phyloP scores from a whole-genome alignment of 2,113 vertebrate species.

The Lathamus discolor region DNA sequence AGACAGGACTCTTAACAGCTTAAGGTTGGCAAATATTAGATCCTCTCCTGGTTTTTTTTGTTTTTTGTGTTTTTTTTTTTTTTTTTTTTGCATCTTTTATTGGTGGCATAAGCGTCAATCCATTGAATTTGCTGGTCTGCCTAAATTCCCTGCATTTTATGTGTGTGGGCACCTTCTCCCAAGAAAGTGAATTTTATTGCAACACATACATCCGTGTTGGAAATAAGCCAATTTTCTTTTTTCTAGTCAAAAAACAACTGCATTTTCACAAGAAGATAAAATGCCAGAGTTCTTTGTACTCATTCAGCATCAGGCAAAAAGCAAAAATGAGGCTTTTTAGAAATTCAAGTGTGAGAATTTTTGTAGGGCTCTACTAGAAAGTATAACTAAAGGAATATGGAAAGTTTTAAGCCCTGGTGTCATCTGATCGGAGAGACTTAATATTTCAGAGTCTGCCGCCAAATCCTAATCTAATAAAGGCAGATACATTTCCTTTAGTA shows the following conservation, averaged over 20 bases:
- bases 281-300: neutral
- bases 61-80: too few relatives aligned
- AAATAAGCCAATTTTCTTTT: neutral
- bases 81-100: neutral
- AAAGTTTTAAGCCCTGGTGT: slow-evolving; percentile 17
- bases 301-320: neutral
- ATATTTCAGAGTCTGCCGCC: neutral
- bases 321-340: neutral
- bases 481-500: neutral
- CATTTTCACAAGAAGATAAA: neutral
- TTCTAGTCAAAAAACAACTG: neutral
- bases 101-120: neutral
- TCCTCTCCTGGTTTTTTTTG: neutral
- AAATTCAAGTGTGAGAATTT: neutral
- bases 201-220: neutral
- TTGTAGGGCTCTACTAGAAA: neutral
- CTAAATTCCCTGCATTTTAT: neutral
- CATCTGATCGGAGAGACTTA: neutral
- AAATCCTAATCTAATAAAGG: slow-evolving; percentile 9
- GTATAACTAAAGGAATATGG: neutral
- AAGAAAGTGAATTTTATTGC: neutral
- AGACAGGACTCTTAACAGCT: neutral
- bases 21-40: neutral
- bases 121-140: neutral
- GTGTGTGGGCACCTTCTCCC: neutral